Conservation (phyloP, 2,888 invertebrate genomes). For the Drosophila anomalipes region DNA sequence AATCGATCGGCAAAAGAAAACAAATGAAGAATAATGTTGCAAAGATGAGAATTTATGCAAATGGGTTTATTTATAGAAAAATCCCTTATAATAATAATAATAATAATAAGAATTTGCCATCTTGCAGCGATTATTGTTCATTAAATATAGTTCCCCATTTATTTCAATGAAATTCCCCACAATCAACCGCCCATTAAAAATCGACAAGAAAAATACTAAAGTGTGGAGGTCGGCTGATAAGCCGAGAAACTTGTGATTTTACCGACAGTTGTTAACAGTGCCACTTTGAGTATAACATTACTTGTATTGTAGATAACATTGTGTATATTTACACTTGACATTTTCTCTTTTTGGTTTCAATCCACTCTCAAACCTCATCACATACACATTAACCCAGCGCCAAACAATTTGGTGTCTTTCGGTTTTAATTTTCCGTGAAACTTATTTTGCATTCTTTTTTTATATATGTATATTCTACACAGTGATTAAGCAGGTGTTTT, state of each 20-base stretch:
- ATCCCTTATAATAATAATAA: background rate
- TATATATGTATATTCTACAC: background rate
- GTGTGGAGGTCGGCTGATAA: constrained; percentile 20
- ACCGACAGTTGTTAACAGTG: background rate
- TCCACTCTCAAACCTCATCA: constrained; percentile 52
- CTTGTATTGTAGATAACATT: constrained; percentile 22
- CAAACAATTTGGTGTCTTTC: constrained; percentile 35
- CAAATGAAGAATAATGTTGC: background rate
- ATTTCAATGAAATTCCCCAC: background rate
- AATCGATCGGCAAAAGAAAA: background rate
- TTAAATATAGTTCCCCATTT: background rate
- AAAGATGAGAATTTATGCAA: background rate
- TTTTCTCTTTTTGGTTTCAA: constrained; percentile 37
- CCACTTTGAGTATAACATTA: constrained; percentile 28
- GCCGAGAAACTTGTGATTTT: too few relatives aligned
- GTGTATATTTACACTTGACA: constrained; percentile 33
- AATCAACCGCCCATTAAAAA: background rate
- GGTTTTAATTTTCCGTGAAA: constrained; percentile 38
- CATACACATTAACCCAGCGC: constrained; percentile 38
- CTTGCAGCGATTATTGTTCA: background rate
- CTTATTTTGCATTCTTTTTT: constrained; percentile 19
- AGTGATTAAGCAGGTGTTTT: constrained; percentile 20
- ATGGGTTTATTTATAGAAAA: background rate
- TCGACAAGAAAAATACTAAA: constrained; percentile 7
- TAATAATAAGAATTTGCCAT: background rate